A percentile compares a stretch with the other conserved stretches of the same genome.
Conservation (phyloP, 2,113 vertebrate genomes). For the Sitta europaea region DNA sequence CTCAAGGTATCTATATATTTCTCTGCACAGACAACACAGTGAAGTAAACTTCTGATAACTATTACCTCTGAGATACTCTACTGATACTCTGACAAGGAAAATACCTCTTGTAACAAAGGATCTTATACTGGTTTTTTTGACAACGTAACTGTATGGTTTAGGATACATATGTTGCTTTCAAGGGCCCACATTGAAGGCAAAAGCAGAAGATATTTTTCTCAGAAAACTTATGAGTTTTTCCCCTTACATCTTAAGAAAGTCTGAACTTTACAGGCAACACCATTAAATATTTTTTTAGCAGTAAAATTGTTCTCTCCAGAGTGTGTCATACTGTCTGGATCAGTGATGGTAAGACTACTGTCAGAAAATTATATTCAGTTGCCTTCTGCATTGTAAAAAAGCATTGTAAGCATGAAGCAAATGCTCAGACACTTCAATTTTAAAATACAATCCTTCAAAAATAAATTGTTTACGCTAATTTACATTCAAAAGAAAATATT, state of each 20-base stretch:
- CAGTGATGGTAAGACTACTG: accelerated
- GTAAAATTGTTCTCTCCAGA: neutral
- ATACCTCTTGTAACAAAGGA: neutral
- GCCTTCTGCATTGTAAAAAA: neutral
- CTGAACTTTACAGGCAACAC: neutral
- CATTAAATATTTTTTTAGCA: neutral
- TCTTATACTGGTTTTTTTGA: neutral
- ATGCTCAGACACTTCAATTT: neutral
- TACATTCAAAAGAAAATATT: neutral
- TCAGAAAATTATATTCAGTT: neutral
- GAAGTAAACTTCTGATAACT: neutral
- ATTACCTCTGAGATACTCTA: neutral
- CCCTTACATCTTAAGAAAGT: neutral
- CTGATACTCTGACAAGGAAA: neutral
- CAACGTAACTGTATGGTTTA: neutral
- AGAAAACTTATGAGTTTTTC: neutral
- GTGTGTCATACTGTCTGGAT: neutral
- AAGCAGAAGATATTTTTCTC: neutral
- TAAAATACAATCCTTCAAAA: neutral
- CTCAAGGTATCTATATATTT: neutral
- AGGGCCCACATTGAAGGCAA: neutral
- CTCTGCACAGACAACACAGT: neutral
- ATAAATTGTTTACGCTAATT: neutral
- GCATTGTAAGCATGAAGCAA: neutral
- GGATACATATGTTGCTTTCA: neutral